Percentiles rank a stretch among this genome's conserved stretches.
These are phyloP conservation scores for Plumapathes pennacea DNA, from an alignment of 92 coral and sea anemone species.

Conservation along the genomic window DNA sequence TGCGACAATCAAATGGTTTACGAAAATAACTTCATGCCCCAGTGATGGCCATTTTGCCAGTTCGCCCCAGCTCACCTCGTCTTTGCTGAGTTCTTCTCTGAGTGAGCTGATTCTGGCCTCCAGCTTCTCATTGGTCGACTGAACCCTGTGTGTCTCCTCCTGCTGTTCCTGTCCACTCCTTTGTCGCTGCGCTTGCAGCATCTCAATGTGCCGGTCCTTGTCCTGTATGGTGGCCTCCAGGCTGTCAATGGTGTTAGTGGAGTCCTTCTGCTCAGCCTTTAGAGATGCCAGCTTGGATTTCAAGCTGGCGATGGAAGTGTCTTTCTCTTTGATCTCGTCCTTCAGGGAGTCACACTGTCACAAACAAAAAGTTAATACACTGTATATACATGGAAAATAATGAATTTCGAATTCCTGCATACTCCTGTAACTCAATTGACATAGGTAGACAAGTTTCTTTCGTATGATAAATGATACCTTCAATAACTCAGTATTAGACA, in stretches of 20 bases:
- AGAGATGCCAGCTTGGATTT: conserved; percentile 68
- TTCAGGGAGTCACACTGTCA: conserved; percentile 83
- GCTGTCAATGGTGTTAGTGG: conserved; percentile 67
- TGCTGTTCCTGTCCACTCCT: conserved; percentile 65
- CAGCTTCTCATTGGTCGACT: conserved; percentile 66
- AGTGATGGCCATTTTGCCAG: too few relatives aligned
- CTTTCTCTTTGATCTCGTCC: conserved; percentile 76
- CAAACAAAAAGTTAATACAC: background rate
- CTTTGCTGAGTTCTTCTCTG: conserved; percentile 57
- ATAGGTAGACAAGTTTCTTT: too few relatives aligned
- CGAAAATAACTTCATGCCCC: too few relatives aligned
- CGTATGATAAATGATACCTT: too few relatives aligned
- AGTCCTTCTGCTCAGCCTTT: conserved; percentile 77
- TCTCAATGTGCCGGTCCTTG: conserved; percentile 82
- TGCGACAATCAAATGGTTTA: too few relatives aligned
- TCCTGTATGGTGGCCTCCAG: conserved; percentile 82
- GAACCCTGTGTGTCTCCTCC: conserved; percentile 61
- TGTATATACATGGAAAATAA: too few relatives aligned
- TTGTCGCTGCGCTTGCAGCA: conserved; percentile 69
- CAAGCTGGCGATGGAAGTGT: conserved; percentile 45
- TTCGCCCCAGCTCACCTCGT: conserved; percentile 40
- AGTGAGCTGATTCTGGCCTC: conserved; percentile 65
- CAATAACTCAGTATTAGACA: too few relatives aligned
- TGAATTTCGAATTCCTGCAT: too few relatives aligned
- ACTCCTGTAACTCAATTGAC: too few relatives aligned